These are phyloP conservation scores for Metacarcinus magister DNA, from an alignment of 2,888 invertebrate genomes.

Conservation along the genomic window DNA sequence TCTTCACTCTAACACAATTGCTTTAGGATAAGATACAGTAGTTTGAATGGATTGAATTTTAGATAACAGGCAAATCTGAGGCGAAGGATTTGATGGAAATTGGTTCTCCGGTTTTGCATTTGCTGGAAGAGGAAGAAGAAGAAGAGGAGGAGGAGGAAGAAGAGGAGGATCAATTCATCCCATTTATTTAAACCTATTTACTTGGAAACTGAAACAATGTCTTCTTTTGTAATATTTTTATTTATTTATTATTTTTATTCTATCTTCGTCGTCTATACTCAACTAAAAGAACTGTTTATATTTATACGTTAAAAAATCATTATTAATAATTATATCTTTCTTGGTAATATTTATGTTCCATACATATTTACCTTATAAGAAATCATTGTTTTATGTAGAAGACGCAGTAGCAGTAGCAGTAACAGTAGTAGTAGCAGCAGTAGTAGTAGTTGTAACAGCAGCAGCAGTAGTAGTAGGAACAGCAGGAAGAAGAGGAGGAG, in stretches of 20 bases:
- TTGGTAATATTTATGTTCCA: too few species aligned
- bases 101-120: constrained; percentile 56
- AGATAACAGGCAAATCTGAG: constrained; percentile 68
- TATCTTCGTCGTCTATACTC: too few species aligned
- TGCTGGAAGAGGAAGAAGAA: background rate
- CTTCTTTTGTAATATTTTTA: too few species aligned
- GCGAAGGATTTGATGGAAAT: constrained; percentile 66
- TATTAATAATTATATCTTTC: too few species aligned
- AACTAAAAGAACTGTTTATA: too few species aligned
- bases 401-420: too few species aligned
- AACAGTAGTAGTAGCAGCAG: background rate
- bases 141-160: background rate
- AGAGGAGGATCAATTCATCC: too few species aligned
- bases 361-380: too few species aligned
- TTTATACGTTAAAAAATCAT: too few species aligned
- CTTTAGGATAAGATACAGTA: constrained; percentile 65
- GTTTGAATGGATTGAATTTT: constrained; percentile 66
- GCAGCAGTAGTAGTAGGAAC: background rate
- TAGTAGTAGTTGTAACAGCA: background rate
- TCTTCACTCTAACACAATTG: constrained; percentile 55
- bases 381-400: background rate
- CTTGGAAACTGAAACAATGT: too few species aligned
- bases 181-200: too few species aligned
- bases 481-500: background rate
- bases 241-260: too few species aligned